A percentile compares a stretch with the other conserved stretches of the same genome.
Evolutionary conservation across 2,113 vertebrate genomes (phyloP).

Genomic region (Carlito syrichta): DNA sequence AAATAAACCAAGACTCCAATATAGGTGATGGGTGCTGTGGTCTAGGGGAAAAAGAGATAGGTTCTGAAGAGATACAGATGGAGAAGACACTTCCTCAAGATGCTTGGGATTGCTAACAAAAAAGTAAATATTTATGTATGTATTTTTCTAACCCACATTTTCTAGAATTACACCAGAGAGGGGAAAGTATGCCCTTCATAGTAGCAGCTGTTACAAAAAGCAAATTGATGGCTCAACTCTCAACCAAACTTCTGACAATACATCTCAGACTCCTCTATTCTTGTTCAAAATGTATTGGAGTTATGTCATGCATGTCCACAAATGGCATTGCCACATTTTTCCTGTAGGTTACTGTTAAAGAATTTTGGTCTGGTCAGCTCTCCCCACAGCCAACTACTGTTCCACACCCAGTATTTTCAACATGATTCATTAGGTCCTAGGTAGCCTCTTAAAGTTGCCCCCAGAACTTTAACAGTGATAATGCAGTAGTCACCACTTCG

Average conservation of each 20-base stretch:
- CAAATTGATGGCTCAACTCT: neutral
- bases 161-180: neutral
- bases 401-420: neutral
- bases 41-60: rapidly evolving
- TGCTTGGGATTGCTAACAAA: neutral
- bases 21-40: rapidly evolving
- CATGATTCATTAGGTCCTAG: neutral
- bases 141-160: neutral
- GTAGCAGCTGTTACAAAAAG: neutral
- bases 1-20: neutral
- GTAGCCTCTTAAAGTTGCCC: neutral
- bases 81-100: neutral
- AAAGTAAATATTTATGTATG: neutral
- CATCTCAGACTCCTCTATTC: neutral
- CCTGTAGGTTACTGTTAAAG: neutral
- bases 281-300: neutral
- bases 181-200: neutral
- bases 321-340: neutral
- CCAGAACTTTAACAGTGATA: neutral
- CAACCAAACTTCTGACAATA: neutral
- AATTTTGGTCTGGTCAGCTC: neutral
- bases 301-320: neutral
- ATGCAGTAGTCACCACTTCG: neutral
- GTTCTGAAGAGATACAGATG: neutral
- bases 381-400: neutral